These are phyloP conservation scores for Rotaria macrura DNA, from an alignment of 2,888 invertebrate genomes.

Conservation along the genomic window DNA sequence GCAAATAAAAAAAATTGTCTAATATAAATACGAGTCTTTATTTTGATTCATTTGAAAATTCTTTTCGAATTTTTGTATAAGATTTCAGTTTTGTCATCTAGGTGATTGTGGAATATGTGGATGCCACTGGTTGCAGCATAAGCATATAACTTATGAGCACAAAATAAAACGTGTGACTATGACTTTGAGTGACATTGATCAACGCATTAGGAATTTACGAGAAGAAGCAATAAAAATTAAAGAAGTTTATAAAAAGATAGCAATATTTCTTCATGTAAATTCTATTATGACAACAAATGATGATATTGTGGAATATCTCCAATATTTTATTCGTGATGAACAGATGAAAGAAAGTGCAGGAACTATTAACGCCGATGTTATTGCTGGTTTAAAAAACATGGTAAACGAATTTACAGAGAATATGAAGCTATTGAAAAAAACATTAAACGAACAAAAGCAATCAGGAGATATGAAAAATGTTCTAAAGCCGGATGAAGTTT, in stretches of 20 bases:
- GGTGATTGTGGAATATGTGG: neutral
- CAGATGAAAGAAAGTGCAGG: neutral
- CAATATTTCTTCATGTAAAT: neutral
- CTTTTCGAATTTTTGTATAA: too few relatives aligned
- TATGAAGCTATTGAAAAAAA: neutral
- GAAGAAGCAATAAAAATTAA: neutral
- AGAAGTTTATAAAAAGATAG: neutral
- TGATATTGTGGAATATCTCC: neutral
- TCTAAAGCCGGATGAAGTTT: neutral
- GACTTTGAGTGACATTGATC: neutral
- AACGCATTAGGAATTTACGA: neutral
- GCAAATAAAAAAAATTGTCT: neutral
- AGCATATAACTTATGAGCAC: neutral
- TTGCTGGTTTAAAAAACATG: neutral
- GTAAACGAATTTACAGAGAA: neutral
- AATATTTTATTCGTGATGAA: neutral
- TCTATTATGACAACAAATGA: neutral
- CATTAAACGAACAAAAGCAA: neutral
- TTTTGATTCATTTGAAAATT: too few relatives aligned
- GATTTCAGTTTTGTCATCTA: neutral
- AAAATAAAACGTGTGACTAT: neutral
- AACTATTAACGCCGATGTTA: neutral
- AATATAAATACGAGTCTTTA: neutral
- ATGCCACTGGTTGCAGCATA: neutral
- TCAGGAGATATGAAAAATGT: neutral